Conservation (phyloP, 2,113 vertebrate species). For the Mandrillus leucophaeus region DNA sequence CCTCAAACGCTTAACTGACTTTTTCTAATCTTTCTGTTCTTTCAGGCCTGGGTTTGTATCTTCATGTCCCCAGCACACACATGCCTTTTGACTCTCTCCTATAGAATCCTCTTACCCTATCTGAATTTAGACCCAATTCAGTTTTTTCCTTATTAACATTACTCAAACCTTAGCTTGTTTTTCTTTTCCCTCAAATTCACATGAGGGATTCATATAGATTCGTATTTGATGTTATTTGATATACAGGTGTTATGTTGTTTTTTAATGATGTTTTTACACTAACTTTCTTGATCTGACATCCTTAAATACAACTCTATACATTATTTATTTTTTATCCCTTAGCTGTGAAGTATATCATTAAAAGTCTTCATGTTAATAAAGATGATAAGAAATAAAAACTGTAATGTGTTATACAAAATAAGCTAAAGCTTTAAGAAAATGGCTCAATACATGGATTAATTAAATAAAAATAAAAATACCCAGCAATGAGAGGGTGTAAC, state of each 20-base stretch:
- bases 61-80: neutral
- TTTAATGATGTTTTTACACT: constrained; percentile 15
- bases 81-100: neutral
- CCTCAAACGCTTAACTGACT: neutral
- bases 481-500: neutral
- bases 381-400: neutral
- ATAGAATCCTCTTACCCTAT: neutral
- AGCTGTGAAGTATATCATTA: neutral
- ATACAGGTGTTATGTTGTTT: neutral
- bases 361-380: constrained; percentile 1
- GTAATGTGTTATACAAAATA: neutral
- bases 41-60: neutral
- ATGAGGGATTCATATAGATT: neutral
- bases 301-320: neutral
- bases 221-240: constrained; percentile 1
- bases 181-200: neutral
- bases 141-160: neutral
- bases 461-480: neutral
- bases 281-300: neutral
- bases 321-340: neutral
- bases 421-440: neutral
- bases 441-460: neutral
- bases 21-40: neutral
- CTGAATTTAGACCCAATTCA: constrained; percentile 2
- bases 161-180: constrained; percentile 1